phyloP scores from a whole-genome alignment of 2,113 vertebrate species.

The Amia ocellicauda region DNA sequence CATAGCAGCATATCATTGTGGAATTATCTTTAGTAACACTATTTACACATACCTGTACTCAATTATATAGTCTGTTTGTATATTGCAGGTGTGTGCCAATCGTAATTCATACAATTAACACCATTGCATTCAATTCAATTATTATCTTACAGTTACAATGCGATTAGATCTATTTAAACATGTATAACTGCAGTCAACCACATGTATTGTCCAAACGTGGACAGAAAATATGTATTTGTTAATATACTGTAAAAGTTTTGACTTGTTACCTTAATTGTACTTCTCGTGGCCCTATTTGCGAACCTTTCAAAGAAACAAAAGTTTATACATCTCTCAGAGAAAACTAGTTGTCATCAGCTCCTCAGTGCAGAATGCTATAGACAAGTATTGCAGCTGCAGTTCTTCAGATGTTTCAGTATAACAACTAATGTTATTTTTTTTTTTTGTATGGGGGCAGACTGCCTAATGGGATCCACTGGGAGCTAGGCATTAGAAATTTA shows the following conservation, averaged over 20 bases:
- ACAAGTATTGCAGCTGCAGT: not conserved
- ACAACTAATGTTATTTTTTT: slow-evolving; percentile 35
- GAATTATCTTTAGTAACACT: too few relatives aligned
- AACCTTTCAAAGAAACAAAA: not conserved
- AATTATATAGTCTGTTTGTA: slow-evolving; percentile 20
- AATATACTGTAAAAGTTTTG: not conserved
- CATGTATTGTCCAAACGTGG: too few relatives aligned
- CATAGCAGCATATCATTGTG: slow-evolving; percentile 2
- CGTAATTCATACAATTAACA: too few relatives aligned
- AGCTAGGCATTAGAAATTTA: slow-evolving; percentile 35
- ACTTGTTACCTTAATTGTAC: not conserved
- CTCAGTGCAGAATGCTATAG: not conserved
- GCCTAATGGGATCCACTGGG: slow-evolving; percentile 42
- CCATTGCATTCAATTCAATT: too few relatives aligned
- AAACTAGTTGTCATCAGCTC: slow-evolving; percentile 8
- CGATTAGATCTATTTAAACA: too few relatives aligned
- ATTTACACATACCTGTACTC: slow-evolving; percentile 18
- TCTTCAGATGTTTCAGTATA: slow-evolving; percentile 20
- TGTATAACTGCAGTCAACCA: too few relatives aligned
- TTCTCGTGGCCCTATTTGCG: not conserved
- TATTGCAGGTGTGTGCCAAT: slow-evolving; percentile 31
- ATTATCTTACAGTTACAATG: too few relatives aligned
- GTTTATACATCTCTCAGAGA: not conserved
- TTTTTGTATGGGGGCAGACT: slow-evolving; percentile 38
- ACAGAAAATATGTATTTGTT: too few relatives aligned